Base-by-base conservation (phyloP, 2,888 invertebrate genomes). In the Sturmia bella region DNA sequence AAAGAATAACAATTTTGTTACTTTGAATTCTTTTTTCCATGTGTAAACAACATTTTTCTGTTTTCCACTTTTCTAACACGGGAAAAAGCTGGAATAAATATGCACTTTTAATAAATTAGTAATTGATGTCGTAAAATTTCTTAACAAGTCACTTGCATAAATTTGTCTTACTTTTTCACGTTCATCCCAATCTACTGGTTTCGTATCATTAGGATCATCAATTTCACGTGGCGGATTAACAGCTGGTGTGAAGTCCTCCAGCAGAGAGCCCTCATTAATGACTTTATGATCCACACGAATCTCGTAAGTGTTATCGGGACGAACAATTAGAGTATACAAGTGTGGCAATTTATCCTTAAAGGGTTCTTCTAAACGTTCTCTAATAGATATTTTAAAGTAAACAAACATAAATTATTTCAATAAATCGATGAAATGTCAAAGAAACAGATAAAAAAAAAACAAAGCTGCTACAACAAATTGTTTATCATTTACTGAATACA, bases 101-200 rank as follows among this genome's bases (percentile, higher is more conserved):
- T n/a, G n/a, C n/a, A n/a, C n/a, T n/a, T n/a, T n/a, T n/a, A n/a
- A n/a, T n/a, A n/a, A n/a, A n/a, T n/a, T n/a, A n/a, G n/a, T n/a
- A n/a, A n/a, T n/a, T n/a, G n/a, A n/a, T n/a, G n/a, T n/a, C n/a
- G n/a, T n/a, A n/a, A n/a, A n/a, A n/a, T n/a, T n/a, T n/a, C n/a
- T n/a, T n/a, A n/a, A n/a, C n/a, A n/a, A n/a, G n/a, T n/a, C n/a
- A n/a, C n/a, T n/a, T 3, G 0, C 3, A 17, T 39, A 37, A 17
- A 4, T 59, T 54, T 41, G 32, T 12, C 41, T 13, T 43, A 90
- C 90, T 85, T 95, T 96, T 90, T 96, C 95, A 86, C 97, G 93
- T 87, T 99, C 99, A 90, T 99, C 99, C 99, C 99, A 99, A 88
- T 98, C 96, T 0, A 93, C 94, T 0, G 99, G 99, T 89, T 95